Base-by-base conservation (phyloP, 2,888 invertebrate species). In the Scelioninae gen. 1 region DNA sequence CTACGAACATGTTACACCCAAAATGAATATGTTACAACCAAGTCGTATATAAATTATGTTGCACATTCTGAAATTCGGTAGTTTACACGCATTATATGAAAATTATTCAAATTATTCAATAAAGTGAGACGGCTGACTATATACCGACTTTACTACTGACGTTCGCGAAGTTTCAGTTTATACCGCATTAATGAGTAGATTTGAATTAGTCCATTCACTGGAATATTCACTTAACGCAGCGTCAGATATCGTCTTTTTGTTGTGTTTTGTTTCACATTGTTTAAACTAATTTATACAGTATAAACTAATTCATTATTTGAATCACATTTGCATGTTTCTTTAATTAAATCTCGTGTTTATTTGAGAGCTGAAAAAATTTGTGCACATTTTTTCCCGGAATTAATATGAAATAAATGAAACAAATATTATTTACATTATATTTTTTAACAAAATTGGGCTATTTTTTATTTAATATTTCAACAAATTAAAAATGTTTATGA, bases 21-120 rank as follows among this genome's bases (percentile, higher is more conserved):
- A 51, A 60, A 74, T 74, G 68, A 74, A 74, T 74, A 74, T 68
- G 72, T 79, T 66, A 47, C 31, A 47, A 11, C 58, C 5, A 38
- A 38, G 40, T 43, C 74, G 68, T 56, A 63, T 63, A 81, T 69
- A 75, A 81, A 81, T 81, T 75, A 75, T 45, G 69, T 63, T 51
- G 13, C 69, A 34, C 58, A 69, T 69, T 43, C 63, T 49, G 38
- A 63, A 81, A 69, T 69, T 69, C 34, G 69, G 68, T 49, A 49
- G 58, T 56, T 81, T 75, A 81, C 75, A 69, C 23, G 77, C 62
- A 81, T 81, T 81, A 81, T 76, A 62, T 58, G 81, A 71, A 76
- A 71, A 81, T 81, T 81, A 81, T 81, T 81, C 81, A 76, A 81
- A 81, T 81, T 81, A 81, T 81, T 76, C 81, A 81, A 81, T 81